phyloP scores from a whole-genome alignment of 1,140 invertebrate genomes.

The Holotrichia oblita region DNA sequence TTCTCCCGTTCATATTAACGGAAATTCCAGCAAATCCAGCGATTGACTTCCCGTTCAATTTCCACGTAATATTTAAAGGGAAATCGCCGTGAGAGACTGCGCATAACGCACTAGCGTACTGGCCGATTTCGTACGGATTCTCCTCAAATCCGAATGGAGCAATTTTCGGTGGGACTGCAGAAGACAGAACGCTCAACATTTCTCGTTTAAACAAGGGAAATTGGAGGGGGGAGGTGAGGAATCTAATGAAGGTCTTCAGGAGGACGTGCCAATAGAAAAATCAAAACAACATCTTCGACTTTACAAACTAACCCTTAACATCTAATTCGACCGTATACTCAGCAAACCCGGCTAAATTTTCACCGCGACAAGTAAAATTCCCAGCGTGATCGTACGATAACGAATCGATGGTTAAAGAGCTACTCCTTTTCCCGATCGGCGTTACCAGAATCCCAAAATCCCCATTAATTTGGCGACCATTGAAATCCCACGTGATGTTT shows the following conservation, averaged over 20 bases:
- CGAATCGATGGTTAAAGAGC: conserved; percentile 74
- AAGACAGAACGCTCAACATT: too few species aligned
- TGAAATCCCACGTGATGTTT: conserved; percentile 73
- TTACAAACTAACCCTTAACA: conserved; percentile 68
- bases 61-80: conserved; percentile 73
- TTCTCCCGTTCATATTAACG: conserved; percentile 54
- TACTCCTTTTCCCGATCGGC: conserved; percentile 59
- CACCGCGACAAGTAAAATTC: conserved; percentile 81
- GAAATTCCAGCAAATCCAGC: conserved; percentile 53
- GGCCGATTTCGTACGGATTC: conserved; percentile 73
- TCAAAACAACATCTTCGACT: too few species aligned
- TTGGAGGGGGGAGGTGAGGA: too few species aligned
- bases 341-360: conserved; percentile 77
- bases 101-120: conserved; percentile 77
- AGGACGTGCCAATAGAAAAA: too few species aligned
- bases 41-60: conserved; percentile 66
- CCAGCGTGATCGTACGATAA: conserved; percentile 77
- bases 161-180: conserved; percentile 72
- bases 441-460: conserved; percentile 64
- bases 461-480: conserved; percentile 62
- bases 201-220: too few species aligned
- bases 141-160: conserved; percentile 73
- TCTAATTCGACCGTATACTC: conserved; percentile 73
- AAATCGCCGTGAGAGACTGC: conserved; percentile 75
- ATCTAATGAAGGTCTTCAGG: too few species aligned